A percentile compares a stretch with the other conserved stretches of the same genome.
Conservation (phyloP, 2,797 vertebrate species). For the Monodelphis domestica region DNA sequence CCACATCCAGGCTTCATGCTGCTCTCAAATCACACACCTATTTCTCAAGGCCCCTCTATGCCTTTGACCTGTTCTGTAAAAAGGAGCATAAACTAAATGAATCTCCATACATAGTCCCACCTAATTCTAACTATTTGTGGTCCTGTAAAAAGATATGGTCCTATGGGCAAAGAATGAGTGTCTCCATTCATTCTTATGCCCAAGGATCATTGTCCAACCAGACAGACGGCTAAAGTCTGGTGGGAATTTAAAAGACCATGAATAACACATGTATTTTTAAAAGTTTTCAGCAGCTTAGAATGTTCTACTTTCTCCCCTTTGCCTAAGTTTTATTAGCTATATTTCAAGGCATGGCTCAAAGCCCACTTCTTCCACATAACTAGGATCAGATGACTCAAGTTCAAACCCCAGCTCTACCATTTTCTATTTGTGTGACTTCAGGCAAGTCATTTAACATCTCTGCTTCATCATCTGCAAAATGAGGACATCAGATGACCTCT, state of each 20-base stretch:
- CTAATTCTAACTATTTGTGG: neutral
- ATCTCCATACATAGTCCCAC: neutral
- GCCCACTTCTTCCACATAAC: neutral
- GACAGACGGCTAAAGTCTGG: neutral
- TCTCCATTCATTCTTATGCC: neutral
- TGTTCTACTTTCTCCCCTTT: neutral
- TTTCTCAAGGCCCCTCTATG: neutral
- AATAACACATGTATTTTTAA: neutral
- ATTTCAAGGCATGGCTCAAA: slow-evolving; percentile 13
- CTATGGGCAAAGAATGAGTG: neutral
- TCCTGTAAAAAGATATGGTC: neutral
- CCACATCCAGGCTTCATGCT: neutral
- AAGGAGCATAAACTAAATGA: neutral
- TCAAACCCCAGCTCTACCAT: neutral
- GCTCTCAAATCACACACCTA: neutral
- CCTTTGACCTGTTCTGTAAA: neutral
- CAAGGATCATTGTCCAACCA: neutral
- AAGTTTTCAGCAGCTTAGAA: neutral
- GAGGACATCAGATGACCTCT: neutral
- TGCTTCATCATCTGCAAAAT: neutral
- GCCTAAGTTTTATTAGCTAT: neutral
- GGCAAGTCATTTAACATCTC: neutral
- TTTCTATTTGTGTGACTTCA: neutral
- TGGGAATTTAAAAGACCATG: neutral
- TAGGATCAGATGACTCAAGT: neutral